Evolutionary conservation across 2,797 vertebrate species (phyloP).

Genomic region (Hydrolagus colliei): DNA sequence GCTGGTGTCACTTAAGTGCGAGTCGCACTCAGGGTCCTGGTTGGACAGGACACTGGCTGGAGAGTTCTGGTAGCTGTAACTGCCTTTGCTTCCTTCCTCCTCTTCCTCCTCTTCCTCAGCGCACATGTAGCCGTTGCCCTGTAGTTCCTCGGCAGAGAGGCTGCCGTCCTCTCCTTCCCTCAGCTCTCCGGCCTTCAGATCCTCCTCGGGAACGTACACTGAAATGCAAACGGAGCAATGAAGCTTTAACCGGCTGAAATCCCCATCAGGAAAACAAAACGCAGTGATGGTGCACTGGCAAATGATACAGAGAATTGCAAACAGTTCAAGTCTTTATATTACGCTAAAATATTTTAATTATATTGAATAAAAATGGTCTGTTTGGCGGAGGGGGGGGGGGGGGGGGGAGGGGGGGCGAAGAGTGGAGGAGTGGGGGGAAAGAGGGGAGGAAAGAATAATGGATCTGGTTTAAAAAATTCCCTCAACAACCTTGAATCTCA

Average conservation of each 20-base stretch:
- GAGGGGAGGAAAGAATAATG: background rate
- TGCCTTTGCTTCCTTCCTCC: slow-evolving; percentile 80
- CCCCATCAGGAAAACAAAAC: background rate
- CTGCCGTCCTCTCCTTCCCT: slow-evolving; percentile 72
- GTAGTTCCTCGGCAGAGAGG: slow-evolving; percentile 71
- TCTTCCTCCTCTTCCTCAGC: slow-evolving; percentile 80
- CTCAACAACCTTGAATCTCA: background rate
- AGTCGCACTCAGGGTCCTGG: slow-evolving; percentile 86
- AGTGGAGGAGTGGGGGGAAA: too few species aligned
- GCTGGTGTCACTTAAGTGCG: slow-evolving; percentile 81
- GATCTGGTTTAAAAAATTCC: background rate
- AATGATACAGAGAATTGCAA: background rate
- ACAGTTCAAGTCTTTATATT: background rate
- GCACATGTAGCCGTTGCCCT: slow-evolving; percentile 74
- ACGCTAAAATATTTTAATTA: background rate
- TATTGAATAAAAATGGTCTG: background rate
- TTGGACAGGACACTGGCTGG: slow-evolving; percentile 86
- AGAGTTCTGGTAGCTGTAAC: slow-evolving; percentile 90
- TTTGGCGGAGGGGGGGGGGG: too few species aligned
- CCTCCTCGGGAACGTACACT: slow-evolving; percentile 93
- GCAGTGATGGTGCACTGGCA: background rate
- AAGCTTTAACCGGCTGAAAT: background rate
- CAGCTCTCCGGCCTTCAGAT: slow-evolving; percentile 67
- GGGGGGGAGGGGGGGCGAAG: too few species aligned
- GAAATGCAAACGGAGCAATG: slow-evolving; percentile 47